Evolutionary conservation across 1,140 invertebrate species (phyloP), one percentile per base, ranked within the genome.

Genomic region (Hirudo medicinalis): DNA sequence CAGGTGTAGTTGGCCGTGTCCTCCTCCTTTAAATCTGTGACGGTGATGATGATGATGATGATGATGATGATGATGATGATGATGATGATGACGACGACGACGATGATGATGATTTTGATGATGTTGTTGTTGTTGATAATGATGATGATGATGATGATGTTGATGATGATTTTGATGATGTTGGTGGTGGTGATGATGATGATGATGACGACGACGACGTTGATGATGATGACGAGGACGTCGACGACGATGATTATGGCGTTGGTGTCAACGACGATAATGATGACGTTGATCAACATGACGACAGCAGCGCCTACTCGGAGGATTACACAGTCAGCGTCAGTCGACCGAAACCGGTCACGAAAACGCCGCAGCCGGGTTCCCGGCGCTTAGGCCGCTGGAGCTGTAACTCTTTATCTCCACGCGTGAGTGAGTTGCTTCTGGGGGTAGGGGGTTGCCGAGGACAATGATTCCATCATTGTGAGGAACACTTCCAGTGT

Each of bases 1-100:
- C 57, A 63, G 22, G 57, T 63, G 57, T 63, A 63, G 29, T 63
- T 63, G 22, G 57, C 57, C 20, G 22, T 32, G 57, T 63, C 57
- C 20, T 63, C 57, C 20, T 25, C 29, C 13, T 22, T 25, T 6
- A 63, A 25, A 32, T 63, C 57, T 63, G 57, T n/a, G 57, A 57
- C 25, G 20, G 5, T 5, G 25, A 20, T 9, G 54, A 25, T 9
- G 54, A 25, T n/a, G 20, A n/a, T 57, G 9, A n/a, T 57, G 25
- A 25, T n/a, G 54, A 3, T 9, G 20, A 4, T 57, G 5, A 57
- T 57, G 9, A 57, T 57, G 32, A 57, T 2, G 54, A n/a, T 22
- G 57, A 32, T 4, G 22, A 32, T 63, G 57, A 15, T n/a, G 22
- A 63, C 15, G 57, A 11, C 29, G 29, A 63, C 15, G 54, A 57